Evolutionary conservation across 2,888 invertebrate species (phyloP).

Genomic region (Mesorhabditis belari): DNA sequence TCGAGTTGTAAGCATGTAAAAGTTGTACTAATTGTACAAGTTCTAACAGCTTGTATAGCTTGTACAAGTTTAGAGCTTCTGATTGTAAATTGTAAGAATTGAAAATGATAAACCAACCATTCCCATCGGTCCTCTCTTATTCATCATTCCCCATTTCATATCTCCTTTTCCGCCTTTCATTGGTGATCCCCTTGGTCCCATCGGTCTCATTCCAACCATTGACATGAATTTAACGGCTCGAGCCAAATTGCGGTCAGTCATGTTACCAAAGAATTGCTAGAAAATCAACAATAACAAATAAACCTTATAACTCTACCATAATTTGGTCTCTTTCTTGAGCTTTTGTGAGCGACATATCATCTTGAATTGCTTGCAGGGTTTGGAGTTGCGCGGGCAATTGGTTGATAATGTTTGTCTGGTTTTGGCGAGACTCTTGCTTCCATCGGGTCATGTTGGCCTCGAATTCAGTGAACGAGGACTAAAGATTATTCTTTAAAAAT

Average conservation of each 20-base stretch:
- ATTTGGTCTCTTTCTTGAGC: slow-evolving; percentile 7
- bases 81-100: no score
- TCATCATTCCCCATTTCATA: no score
- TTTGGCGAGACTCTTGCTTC: slow-evolving; percentile 13
- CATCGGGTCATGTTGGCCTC: slow-evolving; percentile 17
- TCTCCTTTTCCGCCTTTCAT: no score
- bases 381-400: slow-evolving; percentile 11
- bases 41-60: no score
- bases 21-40: no score
- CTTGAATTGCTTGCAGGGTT: slow-evolving; percentile 11
- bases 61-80: no score
- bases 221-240: background rate
- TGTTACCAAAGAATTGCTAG: background rate
- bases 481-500: no score
- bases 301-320: background rate
- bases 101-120: no score
- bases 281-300: background rate
- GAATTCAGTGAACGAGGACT: slow-evolving; percentile 16
- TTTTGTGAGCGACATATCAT: slow-evolving; percentile 14
- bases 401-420: slow-evolving; percentile 13
- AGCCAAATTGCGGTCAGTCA: background rate
- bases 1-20: no score
- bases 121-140: background rate
- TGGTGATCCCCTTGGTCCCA: background rate
- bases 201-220: background rate